These are phyloP conservation scores for Eledona agricola DNA, from an alignment of 2,888 invertebrate species.

Conservation along the genomic window DNA sequence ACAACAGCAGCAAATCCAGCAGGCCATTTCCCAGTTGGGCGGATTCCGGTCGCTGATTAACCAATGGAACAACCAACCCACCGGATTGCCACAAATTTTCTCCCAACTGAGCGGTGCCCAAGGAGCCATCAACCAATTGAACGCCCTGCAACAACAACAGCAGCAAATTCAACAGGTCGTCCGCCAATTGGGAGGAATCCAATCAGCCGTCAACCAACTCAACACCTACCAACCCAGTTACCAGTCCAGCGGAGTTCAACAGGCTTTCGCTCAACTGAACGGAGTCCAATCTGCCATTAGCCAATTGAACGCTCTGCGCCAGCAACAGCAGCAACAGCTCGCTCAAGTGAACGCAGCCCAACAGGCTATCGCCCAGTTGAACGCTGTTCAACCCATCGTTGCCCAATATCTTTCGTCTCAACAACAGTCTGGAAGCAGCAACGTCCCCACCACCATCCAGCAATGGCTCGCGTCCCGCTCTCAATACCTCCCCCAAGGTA, in stretches of 20 bases:
- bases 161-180: neutral
- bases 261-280: neutral
- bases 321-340: conserved; percentile 2
- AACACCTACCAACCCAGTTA: too few species aligned
- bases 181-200: too few species aligned
- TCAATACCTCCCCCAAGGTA: conserved; percentile 5
- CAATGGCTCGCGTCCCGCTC: neutral
- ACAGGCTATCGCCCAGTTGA: conserved; percentile 7
- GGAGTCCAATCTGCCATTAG: neutral
- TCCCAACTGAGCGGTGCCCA: too few species aligned
- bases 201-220: too few species aligned
- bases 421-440: conserved; percentile 2
- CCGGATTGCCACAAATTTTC: too few species aligned
- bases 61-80: too few species aligned
- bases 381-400: conserved; percentile 1
- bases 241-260: too few species aligned
- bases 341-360: neutral
- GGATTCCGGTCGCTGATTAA: too few species aligned
- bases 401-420: neutral
- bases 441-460: conserved; percentile 1
- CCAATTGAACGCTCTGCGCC: neutral
- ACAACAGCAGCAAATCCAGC: neutral
- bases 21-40: too few species aligned
- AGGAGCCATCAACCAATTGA: too few species aligned
- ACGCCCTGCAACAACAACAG: neutral